Base-by-base conservation (phyloP, 1,140 invertebrate species). In the Palaemon carinicauda region DNA sequence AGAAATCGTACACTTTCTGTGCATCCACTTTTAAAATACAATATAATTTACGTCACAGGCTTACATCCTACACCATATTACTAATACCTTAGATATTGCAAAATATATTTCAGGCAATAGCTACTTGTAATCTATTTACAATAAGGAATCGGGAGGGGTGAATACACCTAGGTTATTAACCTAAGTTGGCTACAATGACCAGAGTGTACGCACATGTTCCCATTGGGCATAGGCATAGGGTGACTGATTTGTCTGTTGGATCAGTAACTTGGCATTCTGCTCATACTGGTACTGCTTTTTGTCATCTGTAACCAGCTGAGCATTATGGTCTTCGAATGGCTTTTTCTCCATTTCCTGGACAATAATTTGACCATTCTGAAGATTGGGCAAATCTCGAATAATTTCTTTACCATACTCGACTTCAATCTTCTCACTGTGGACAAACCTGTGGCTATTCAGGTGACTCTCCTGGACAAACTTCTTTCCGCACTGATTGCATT, bases 401-500 rank as follows among this genome's bases (percentile, higher is more conserved):
- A 77, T 73, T 41, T 33, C 33, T 27, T 84, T 84, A n/a, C n/a
- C 52, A 50, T 77, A 84, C 21, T 29, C 56, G 1, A 24, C 71
- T 21, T 77, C 82, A 24, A 53, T 31, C 9, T 54, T 41, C 74
- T 77, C 73, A 7, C 29, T 82, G 52, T 84, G 82, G 14, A 78
- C 73, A 84, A 84, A 84, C 41, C 82, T 84, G 73, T 84, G 82
- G 74, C 82, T 84, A 41, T 84, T 84, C n/a, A 84, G 52, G 53
- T 84, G 50, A 29, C 82, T 84, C 52, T 84, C 82, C 2, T 84
- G 82, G 1, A 54, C 60, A 60, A 84, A 84, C 12, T 74, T 29
- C 53, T 84, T 84, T n/a, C 82, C 82, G 65, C 82, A 84, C 29
- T 84, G 82, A 9, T 52, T 75, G 31, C 82, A 84, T 54, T 84